Evolutionary conservation across 2,797 vertebrate genomes (phyloP), one percentile per base, ranked within the genome.

Genomic region (Crocodylus rhombifer): DNA sequence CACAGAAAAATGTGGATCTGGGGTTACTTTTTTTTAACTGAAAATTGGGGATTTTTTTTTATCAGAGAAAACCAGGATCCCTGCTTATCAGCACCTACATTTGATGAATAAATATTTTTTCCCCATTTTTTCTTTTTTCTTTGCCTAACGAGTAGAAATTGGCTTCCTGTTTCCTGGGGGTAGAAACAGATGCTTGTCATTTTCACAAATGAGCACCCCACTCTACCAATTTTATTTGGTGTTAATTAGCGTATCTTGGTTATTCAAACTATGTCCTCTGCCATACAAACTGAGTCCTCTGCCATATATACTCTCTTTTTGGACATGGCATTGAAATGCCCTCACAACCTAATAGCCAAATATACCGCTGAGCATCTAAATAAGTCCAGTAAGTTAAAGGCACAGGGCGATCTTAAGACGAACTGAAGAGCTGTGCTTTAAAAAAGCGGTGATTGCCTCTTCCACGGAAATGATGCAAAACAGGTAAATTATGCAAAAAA

Each of bases 371-470:
- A 14, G 75, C 26, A 14, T 86, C 57, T 73, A 71, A n/a, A 89
- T 92, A 61, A 16, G n/a, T 8, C 23, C 5, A 78, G 25, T 64
- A 55, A 80, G 87, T 5, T 77, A 89, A 81, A 42, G 57, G 88
- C 80, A 67, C 63, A 57, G 26, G 80, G 79, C 93, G 56, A 84
- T 57, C 64, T 42, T 80, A 71, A 67, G 63, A 61, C 33, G 11
- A 64, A 15, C 79, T 89, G 89, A 21, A 89, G 61, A 18, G 23
- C 14, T 78, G 65, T 42, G 67, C 5, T 28, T 42, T 60, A 58
- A 25, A 77, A 80, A 78, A 61, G 18, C 84, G 42, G 2, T 7
- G 2, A 1, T 5, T 51, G 20, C 17, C 20, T 2, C 7, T 8
- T 18, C 6, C 63, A 11, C 15, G 28, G 80, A 23, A 8, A 6